Percentiles rank a stretch among this genome's conserved stretches.
Conservation (phyloP, 2,888 invertebrate genomes). For the Lithophane leautieri region DNA sequence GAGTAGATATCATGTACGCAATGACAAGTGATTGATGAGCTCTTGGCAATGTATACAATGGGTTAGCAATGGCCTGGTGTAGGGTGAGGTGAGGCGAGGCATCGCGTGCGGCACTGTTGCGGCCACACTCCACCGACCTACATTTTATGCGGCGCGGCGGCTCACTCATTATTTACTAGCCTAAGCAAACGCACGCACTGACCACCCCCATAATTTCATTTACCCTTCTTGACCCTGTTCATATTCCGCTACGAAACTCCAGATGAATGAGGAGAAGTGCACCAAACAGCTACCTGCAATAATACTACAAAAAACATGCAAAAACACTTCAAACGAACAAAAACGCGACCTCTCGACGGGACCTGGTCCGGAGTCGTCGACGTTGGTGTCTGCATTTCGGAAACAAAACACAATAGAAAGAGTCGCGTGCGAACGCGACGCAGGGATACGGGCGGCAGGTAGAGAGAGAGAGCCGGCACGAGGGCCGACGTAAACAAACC, state of each 20-base stretch:
- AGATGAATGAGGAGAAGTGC: constrained; percentile 77
- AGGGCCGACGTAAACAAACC: constrained; percentile 90
- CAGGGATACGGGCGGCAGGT: constrained; percentile 89
- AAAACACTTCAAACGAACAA: constrained; percentile 84
- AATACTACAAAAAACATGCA: constrained; percentile 83
- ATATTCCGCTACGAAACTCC: constrained; percentile 52
- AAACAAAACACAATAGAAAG: constrained; percentile 90
- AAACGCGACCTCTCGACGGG: constrained; percentile 85
- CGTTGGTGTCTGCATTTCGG: constrained; percentile 89
- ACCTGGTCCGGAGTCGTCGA: constrained; percentile 83
- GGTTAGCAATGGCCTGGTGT: constrained; percentile 70
- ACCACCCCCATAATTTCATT: constrained; percentile 75
- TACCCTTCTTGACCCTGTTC: constrained; percentile 70
- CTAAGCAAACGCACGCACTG: constrained; percentile 79
- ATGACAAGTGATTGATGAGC: constrained; percentile 71
- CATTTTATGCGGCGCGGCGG: constrained; percentile 88
- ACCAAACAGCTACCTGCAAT: constrained; percentile 85
- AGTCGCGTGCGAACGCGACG: constrained; percentile 87
- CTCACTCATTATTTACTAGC: constrained; percentile 85
- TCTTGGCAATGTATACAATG: constrained; percentile 73
- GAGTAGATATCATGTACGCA: constrained; percentile 25
- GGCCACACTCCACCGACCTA: constrained; percentile 88
- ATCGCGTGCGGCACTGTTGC: constrained; percentile 83
- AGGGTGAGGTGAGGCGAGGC: constrained; percentile 76
- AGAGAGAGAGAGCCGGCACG: constrained; percentile 85